A percentile compares a stretch with the other conserved stretches of the same genome.
Evolutionary conservation across 1,140 invertebrate genomes (phyloP).

Genomic region (Zaprionus nigranus): DNA sequence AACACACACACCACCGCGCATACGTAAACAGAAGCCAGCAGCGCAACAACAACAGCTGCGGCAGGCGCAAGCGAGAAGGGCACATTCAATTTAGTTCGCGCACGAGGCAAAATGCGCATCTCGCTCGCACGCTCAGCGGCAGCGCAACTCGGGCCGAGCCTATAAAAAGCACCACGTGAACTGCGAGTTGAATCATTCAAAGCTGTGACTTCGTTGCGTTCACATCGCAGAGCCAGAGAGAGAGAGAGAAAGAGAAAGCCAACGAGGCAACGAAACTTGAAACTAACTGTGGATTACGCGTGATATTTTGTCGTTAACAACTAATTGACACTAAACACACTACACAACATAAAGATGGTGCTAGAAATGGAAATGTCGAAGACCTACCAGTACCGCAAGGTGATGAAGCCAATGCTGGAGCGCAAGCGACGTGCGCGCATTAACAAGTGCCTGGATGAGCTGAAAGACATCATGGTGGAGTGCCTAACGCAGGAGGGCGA

Average conservation of each 20-base stretch:
- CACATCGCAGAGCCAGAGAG: conserved; percentile 42
- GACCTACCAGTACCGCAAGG: conserved; percentile 87
- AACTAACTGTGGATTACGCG: conserved; percentile 70
- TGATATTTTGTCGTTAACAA: conserved; percentile 20
- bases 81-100: conserved; percentile 46
- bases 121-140: conserved; percentile 64
- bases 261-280: background rate
- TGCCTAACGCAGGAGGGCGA: conserved; percentile 87
- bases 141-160: conserved; percentile 45
- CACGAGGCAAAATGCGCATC: conserved; percentile 78
- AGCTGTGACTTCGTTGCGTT: conserved; percentile 36
- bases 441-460: conserved; percentile 93
- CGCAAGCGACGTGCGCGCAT: conserved; percentile 94
- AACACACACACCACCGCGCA: conserved; percentile 48
- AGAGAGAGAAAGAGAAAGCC: conserved; percentile 6
- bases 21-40: conserved; percentile 80
- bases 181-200: conserved; percentile 77
- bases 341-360: conserved; percentile 59
- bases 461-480: conserved; percentile 92
- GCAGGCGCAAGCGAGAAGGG: conserved; percentile 41
- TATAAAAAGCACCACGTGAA: conserved; percentile 70
- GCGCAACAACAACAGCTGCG: conserved; percentile 50
- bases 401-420: conserved; percentile 93
- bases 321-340: background rate
- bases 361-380: conserved; percentile 85